These are phyloP conservation scores for Grantiella picta DNA, from an alignment of 2,113 vertebrate genomes.

Conservation along the genomic window DNA sequence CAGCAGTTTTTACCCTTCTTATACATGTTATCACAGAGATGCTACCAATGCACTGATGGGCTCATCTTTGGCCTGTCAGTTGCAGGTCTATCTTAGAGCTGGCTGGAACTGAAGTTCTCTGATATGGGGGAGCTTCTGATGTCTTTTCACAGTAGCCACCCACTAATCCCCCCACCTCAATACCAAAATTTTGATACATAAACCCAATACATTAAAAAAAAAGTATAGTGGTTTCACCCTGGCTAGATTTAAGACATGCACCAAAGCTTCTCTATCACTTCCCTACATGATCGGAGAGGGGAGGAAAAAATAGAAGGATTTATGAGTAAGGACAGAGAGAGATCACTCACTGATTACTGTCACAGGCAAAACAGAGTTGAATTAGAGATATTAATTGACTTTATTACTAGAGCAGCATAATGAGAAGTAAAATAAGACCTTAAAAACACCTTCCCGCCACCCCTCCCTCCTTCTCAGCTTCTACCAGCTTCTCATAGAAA, in stretches of 20 bases:
- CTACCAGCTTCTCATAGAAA: background rate
- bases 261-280: background rate
- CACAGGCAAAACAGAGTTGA: background rate
- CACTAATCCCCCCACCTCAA: rapidly evolving
- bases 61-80: background rate
- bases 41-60: too few species aligned
- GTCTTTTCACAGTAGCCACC: background rate
- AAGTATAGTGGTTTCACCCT: background rate
- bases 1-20: background rate
- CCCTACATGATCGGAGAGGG: too few species aligned
- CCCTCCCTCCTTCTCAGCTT: background rate
- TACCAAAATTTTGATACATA: background rate
- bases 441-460: background rate
- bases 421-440: background rate
- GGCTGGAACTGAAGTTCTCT: background rate
- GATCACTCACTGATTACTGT: background rate
- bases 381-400: background rate
- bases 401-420: background rate
- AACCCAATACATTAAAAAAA: background rate
- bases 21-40: background rate
- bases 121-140: background rate
- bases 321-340: background rate
- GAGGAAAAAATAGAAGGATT: background rate
- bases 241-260: background rate
- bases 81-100: background rate